Conservation (phyloP, 2,888 invertebrate genomes). For the Cistogaster globosa region DNA sequence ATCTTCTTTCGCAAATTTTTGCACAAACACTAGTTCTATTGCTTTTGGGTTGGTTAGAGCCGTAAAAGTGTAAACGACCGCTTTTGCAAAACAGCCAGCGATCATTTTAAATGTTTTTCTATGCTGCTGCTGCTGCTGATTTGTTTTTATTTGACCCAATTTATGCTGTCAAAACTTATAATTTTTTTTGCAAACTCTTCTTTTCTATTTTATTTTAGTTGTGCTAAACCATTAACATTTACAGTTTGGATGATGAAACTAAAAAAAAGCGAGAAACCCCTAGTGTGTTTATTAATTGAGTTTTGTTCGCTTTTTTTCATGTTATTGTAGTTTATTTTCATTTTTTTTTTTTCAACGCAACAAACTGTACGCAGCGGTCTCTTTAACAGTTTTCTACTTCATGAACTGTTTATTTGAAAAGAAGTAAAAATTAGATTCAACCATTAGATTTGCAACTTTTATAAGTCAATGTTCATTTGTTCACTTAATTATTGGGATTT, state of each 20-base stretch:
- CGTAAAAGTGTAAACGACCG: conserved; percentile 51
- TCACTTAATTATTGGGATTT: neutral
- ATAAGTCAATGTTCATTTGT: conserved; percentile 38
- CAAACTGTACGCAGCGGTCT: conserved; percentile 32
- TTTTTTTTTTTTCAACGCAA: conserved; percentile 32
- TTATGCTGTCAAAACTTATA: conserved; percentile 73
- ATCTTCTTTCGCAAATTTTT: conserved; percentile 36
- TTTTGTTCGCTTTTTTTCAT: conserved; percentile 64
- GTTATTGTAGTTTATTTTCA: neutral
- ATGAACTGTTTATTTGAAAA: conserved; percentile 10
- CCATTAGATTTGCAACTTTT: conserved; percentile 36
- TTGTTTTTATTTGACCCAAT: conserved; percentile 76
- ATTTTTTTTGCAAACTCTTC: conserved; percentile 68
- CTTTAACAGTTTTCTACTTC: conserved; percentile 21
- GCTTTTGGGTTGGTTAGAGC: neutral
- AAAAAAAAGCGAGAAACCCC: conserved; percentile 59
- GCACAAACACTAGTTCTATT: neutral
- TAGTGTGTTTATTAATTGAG: conserved; percentile 74
- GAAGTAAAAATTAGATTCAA: conserved; percentile 14
- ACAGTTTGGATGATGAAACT: conserved; percentile 24
- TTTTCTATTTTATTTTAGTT: conserved; percentile 27
- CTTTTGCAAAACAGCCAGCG: conserved; percentile 21
- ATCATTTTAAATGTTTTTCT: conserved; percentile 6
- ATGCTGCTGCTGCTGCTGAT: conserved; percentile 39
- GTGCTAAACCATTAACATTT: conserved; percentile 39